These are phyloP conservation scores for Acipenser transmontanus DNA, from an alignment of 2,797 vertebrate species.

Conservation along the genomic window DNA sequence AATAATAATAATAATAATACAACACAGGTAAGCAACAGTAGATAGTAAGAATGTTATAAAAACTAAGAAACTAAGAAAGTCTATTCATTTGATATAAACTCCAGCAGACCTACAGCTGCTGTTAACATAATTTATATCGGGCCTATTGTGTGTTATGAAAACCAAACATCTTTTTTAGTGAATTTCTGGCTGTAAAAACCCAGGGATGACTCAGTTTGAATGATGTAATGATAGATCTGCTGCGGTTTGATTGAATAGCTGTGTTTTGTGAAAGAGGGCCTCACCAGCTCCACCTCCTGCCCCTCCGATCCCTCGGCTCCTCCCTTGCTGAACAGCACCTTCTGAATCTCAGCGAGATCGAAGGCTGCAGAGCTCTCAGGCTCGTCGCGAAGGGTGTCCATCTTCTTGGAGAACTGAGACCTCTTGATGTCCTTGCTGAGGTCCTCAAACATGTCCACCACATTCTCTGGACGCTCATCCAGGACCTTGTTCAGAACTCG, in stretches of 20 bases:
- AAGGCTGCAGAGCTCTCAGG: conserved; percentile 44
- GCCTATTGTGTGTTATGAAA: too few species aligned
- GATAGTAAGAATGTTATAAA: too few species aligned
- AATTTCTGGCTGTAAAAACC: too few species aligned
- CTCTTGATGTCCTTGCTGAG: conserved; percentile 78
- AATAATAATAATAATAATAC: too few species aligned
- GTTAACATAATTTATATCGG: not conserved
- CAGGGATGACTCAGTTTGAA: too few species aligned
- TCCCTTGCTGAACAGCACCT: conserved; percentile 56
- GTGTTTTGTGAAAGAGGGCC: conserved; percentile 7
- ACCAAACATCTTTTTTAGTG: too few species aligned
- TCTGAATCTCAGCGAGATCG: conserved; percentile 66
- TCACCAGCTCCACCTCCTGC: conserved; percentile 54
- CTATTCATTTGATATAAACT: too few species aligned
- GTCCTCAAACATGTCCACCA: conserved; percentile 78
- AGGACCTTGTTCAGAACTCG: conserved; percentile 71
- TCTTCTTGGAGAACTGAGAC: conserved; percentile 52
- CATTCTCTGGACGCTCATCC: conserved; percentile 73
- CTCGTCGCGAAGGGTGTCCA: conserved; percentile 63
- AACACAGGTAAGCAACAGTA: too few species aligned
- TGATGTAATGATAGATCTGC: too few species aligned
- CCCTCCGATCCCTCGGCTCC: conserved; percentile 40
- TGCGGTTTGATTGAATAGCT: too few species aligned
- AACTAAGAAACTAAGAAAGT: too few species aligned
- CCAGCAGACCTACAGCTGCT: not conserved